phyloP scores from a whole-genome alignment of 2,888 invertebrate genomes.

The Eulithis testata region DNA sequence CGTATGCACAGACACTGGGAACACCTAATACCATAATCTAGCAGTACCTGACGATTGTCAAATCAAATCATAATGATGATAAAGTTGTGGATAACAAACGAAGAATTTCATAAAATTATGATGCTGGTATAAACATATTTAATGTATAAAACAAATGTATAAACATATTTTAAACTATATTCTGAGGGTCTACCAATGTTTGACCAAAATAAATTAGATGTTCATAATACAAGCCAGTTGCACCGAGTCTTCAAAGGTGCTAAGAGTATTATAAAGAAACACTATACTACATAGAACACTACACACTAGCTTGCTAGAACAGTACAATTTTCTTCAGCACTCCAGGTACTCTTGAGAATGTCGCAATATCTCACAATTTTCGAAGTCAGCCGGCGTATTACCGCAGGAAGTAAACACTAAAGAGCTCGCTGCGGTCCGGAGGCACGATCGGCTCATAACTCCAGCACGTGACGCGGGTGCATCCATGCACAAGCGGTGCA shows the following conservation, averaged over 20 bases:
- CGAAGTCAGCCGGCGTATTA: constrained; percentile 37
- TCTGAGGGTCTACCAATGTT: too few relatives aligned
- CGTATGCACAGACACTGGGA: background rate
- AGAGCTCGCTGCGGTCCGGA: constrained; percentile 44
- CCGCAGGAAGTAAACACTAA: constrained; percentile 44
- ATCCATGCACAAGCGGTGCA: constrained; percentile 48
- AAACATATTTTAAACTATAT: too few relatives aligned
- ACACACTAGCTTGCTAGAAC: constrained; percentile 1
- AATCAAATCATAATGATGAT: constrained; percentile 27
- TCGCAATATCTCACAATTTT: constrained; percentile 40
- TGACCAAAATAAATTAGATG: too few relatives aligned
- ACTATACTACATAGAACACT: constrained; percentile 3
- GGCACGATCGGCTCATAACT: constrained; percentile 76
- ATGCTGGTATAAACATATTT: too few relatives aligned
- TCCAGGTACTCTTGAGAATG: constrained; percentile 30
- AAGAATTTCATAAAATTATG: too few relatives aligned
- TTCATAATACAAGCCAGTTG: too few relatives aligned
- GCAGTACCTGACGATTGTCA: constrained; percentile 20
- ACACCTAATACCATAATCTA: constrained; percentile 24
- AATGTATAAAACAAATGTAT: too few relatives aligned
- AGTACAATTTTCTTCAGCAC: constrained; percentile 26
- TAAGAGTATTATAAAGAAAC: background rate
- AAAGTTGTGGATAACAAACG: too few relatives aligned
- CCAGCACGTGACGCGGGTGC: constrained; percentile 64
- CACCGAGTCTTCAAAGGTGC: background rate